Percentiles rank a stretch among this genome's conserved stretches.
phyloP scores from a whole-genome alignment of 92 coral and sea anemone species.

The Diadumene lineata region DNA sequence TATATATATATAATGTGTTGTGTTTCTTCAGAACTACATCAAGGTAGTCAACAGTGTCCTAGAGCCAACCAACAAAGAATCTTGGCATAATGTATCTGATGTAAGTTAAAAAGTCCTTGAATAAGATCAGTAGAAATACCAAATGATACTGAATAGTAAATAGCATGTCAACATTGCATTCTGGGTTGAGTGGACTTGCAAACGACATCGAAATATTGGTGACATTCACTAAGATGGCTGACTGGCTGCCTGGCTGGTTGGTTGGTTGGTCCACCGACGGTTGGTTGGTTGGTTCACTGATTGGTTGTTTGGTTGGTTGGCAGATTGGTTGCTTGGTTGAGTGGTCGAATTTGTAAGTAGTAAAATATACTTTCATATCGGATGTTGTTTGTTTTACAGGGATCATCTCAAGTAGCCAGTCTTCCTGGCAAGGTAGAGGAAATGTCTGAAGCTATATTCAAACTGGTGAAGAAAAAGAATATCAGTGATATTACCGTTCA shows the following conservation, averaged over 20 bases:
- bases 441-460: conserved; percentile 32
- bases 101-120: too few species aligned
- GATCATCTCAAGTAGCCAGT: conserved; percentile 18
- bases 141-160: too few species aligned
- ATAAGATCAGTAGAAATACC: too few species aligned
- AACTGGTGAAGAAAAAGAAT: conserved; percentile 18
- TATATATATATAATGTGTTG: not conserved
- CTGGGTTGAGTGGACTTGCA: too few species aligned
- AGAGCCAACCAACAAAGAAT: not conserved
- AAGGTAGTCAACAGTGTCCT: conserved; percentile 1
- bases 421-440: conserved; percentile 53
- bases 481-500: conserved; percentile 8
- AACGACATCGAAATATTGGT: too few species aligned
- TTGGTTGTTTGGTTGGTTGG: too few species aligned
- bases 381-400: not conserved
- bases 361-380: not conserved
- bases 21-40: conserved; percentile 8
- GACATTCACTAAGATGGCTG: too few species aligned
- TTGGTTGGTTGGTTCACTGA: too few species aligned
- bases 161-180: too few species aligned
- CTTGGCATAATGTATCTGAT: not conserved
- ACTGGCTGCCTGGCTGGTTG: too few species aligned
- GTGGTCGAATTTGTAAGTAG: not conserved
- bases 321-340: too few species aligned
- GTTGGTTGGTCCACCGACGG: too few species aligned